Evolutionary conservation across 2,797 vertebrate species (phyloP).

Genomic region (Adelosebastes latens): DNA sequence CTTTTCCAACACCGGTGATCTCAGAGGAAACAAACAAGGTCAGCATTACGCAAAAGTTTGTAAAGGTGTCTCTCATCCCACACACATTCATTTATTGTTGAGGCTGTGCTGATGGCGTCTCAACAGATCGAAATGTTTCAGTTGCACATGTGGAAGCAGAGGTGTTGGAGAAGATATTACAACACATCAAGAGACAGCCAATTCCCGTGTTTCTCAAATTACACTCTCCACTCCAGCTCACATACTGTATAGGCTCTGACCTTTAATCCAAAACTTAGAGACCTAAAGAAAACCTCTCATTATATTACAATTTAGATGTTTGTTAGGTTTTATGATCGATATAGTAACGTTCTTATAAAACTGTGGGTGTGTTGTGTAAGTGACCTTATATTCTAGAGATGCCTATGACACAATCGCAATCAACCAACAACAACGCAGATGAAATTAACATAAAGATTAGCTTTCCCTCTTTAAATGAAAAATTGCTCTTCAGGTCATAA

Average conservation of each 20-base stretch:
- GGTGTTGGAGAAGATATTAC: not conserved
- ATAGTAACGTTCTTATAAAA: not conserved
- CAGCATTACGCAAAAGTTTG: not conserved
- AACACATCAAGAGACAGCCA: not conserved
- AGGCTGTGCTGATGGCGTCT: not conserved
- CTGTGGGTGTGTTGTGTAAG: not conserved
- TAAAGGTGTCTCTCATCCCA: not conserved
- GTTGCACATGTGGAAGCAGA: not conserved
- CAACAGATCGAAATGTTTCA: not conserved
- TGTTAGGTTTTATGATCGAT: not conserved
- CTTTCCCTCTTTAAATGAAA: not conserved
- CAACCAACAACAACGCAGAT: not conserved
- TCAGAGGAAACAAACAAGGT: not conserved
- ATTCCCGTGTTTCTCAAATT: not conserved
- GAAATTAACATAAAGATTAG: not conserved
- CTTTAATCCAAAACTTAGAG: not conserved
- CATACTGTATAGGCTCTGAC: not conserved
- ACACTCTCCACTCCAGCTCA: not conserved
- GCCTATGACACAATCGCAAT: not conserved
- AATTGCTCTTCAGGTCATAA: not conserved
- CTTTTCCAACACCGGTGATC: not conserved
- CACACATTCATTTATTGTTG: not conserved
- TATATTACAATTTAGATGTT: not conserved
- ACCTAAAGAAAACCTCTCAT: not conserved
- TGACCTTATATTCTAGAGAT: not conserved